Base-by-base conservation (phyloP, 1,140 invertebrate genomes). In the Oreohelix idahoensis region DNA sequence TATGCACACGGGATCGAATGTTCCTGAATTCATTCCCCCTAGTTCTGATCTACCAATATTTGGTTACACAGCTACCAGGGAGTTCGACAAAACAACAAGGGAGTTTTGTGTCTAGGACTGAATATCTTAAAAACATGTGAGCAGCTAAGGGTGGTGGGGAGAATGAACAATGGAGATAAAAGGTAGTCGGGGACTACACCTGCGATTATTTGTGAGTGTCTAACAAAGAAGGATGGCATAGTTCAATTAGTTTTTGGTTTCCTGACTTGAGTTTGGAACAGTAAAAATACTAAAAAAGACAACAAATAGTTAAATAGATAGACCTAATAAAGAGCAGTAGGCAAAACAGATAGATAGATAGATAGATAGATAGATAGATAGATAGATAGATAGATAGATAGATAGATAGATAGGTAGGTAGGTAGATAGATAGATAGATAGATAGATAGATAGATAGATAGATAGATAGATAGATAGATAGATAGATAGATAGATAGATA, bases 31-130 rank as follows among this genome's bases (percentile, higher is more conserved):
- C 42, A 20, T 29, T 20, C 36, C n/a, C 32, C 73, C 42, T 13
- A 8, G 29, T 51, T 45, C 20, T 76, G 74, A 49, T 76, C 74
- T 45, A 76, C 74, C 45, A 45, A 76, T 76, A 45, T 76, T 76
- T 76, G 13, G 74, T 76, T 76, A 49, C 74, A 74, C 20, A 20
- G 17, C 38, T 1, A 11, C 36, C 1, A 42, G 26, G 38, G 36
- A 17, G 38, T 1, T 8, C 5, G 17, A 17, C 29, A 2, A 2
- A 66, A 66, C 63, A 66, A 66, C 29, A 32, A 66, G 11, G 29
- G 17, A 58, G 15, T 58, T n/a, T 58, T 17, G 26, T 58, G 51
- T 58, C 23, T 26, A 2, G 2, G 10, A 58, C 51, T 23, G 51
- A 58, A 58, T 15, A 58, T 23, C 51, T 58, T 10, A n/a, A n/a